Evolutionary conservation across 2,113 vertebrate genomes (phyloP), one percentile per base, ranked within the genome.

Genomic region (Castor canadensis): DNA sequence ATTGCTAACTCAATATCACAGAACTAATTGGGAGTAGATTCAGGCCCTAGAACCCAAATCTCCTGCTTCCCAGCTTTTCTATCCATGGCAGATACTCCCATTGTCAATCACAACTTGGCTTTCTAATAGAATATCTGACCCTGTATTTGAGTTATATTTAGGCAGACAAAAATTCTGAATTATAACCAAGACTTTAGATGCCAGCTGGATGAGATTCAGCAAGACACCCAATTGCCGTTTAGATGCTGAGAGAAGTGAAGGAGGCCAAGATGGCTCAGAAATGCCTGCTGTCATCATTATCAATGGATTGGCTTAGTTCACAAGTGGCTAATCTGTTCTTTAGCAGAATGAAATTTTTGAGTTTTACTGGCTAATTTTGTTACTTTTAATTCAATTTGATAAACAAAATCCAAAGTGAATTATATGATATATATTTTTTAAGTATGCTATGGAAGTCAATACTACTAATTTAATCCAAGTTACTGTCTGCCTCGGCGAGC

Each of bases 131-230:
- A 35, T 95, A 66, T 71, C 60, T 80, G 62, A 60, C 2, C 9
- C 73, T 77, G 6, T 24, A 20, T 87, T 84, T 87, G 47, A 95
- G 77, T 93, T 73, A 67, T 58, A 94, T 81, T 95, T 67, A 26
- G 60, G 13, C 12, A 90, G 71, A 87, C 19, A 90, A 83, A 89
- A 92, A 35, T 90, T 92, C n/a, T 88, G 85, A 96, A 86, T 89
- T 91, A 91, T 45, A 87, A 95, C 40, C 43, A 85, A 75, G 9
- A 93, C 15, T 84, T 81, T 30, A 84, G 26, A 45, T 86, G 76
- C 84, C 76, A 97, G 40, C 66, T 94, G 77, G 38, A 72, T 64
- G 80, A 86, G 43, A 73, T 93, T 95, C 58, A 84, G 6, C 58
- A 87, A 94, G 84, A 75, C 5, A 71, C 17, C 84, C 45, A 76